These are phyloP conservation scores for Rhinichthys klamathensis DNA, from an alignment of 2,113 vertebrate species.

Conservation along the genomic window DNA sequence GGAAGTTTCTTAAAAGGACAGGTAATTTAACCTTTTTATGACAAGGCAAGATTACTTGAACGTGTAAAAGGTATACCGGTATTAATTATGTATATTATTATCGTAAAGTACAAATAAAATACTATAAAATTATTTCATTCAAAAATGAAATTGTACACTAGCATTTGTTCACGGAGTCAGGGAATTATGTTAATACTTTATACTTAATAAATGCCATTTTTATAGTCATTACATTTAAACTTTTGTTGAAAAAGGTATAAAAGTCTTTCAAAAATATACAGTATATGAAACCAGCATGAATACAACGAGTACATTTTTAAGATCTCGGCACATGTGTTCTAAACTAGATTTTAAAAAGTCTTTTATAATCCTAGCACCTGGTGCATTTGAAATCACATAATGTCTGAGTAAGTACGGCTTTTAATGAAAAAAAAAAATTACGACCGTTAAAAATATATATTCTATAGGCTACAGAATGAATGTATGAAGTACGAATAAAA, in stretches of 20 bases:
- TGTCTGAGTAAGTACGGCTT: neutral
- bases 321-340: neutral
- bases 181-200: neutral
- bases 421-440: neutral
- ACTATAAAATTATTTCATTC: too few species aligned
- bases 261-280: neutral
- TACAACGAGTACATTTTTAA: neutral
- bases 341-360: neutral
- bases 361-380: neutral
- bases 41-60: neutral
- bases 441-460: neutral
- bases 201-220: neutral
- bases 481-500: neutral
- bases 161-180: neutral
- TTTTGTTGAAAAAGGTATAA: neutral
- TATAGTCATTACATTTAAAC: too few species aligned
- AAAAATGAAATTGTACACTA: neutral
- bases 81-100: neutral
- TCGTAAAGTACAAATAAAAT: neutral
- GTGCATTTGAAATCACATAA: neutral
- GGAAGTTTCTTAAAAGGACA: neutral
- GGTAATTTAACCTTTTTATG: neutral
- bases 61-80: neutral
- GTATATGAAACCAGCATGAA: neutral
- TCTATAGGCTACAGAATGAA: neutral